Conservation (phyloP, 2,888 invertebrate species). For the Cabera pusaria region DNA sequence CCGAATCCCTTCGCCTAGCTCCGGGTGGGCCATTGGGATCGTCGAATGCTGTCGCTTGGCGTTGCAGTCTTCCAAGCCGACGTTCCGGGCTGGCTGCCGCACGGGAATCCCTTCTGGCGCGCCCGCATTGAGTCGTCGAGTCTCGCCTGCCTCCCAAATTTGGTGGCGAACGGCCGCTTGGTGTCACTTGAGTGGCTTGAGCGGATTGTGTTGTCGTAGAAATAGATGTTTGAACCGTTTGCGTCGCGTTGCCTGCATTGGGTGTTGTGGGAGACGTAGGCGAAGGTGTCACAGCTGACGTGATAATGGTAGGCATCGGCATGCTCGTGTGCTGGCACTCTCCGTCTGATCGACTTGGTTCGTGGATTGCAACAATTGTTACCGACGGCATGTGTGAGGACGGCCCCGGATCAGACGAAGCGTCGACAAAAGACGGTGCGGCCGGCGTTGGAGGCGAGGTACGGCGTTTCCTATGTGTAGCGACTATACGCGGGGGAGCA, state of each 20-base stretch:
- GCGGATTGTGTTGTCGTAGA: constrained; percentile 41
- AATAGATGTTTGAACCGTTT: constrained; percentile 48
- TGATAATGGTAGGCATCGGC: constrained; percentile 89
- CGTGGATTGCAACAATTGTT: constrained; percentile 72
- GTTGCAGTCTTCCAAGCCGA: constrained; percentile 88
- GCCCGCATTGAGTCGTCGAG: constrained; percentile 92
- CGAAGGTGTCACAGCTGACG: constrained; percentile 92
- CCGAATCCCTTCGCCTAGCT: constrained; percentile 88
- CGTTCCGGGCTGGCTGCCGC: constrained; percentile 86
- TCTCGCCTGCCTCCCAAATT: constrained; percentile 87
- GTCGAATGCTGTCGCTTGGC: constrained; percentile 95
- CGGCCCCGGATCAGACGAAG: constrained; percentile 87
- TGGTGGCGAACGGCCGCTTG: constrained; percentile 67
- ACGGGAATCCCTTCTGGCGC: constrained; percentile 86
- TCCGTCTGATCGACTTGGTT: constrained; percentile 83
- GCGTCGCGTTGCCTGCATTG: constrained; percentile 43
- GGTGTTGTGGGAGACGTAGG: constrained; percentile 88
- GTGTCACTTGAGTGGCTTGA: constrained; percentile 55
- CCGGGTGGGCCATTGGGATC: constrained; percentile 90
- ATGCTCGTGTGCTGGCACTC: constrained; percentile 83
- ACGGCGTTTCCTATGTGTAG: constrained; percentile 83
- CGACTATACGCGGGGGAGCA: constrained; percentile 85
- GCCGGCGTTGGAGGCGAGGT: constrained; percentile 69
- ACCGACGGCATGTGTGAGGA: constrained; percentile 71
- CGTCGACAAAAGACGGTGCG: constrained; percentile 80